Evolutionary conservation across 2,797 vertebrate species (phyloP), one percentile per base, ranked within the genome.

Genomic region (Tadarida brasiliensis): DNA sequence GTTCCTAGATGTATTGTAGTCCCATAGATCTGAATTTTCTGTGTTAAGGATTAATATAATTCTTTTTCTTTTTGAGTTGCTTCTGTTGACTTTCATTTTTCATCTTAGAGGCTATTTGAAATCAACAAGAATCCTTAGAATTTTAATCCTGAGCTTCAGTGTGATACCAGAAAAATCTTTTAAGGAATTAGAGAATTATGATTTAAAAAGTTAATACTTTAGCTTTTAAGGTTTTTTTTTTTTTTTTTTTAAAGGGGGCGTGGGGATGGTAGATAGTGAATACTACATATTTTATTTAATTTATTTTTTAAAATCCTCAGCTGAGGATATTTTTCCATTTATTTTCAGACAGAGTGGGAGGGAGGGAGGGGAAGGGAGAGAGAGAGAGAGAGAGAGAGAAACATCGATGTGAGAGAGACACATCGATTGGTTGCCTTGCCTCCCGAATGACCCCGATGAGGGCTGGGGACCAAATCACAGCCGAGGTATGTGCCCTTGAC

Each of bases 51-150:
- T 92, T 85, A 70, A 35, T 67, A 67, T 74, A n/a, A 80, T 76
- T 88, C 9, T 76, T 67, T 85, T 88, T 81, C 7, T 95, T 90
- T 94, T 82, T 93, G 39, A 94, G 22, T 93, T 96, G 35, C 49
- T 94, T 92, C 44, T 94, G 1, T 90, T 71, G 19, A 82, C 39
- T 95, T 97, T 82, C 3, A 86, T 44, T 96, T 96, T 96, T 94
- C 33, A 51, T 92, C 15, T 87, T 96, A 90, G 63, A 35, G 20
- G 20, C 78, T 92, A 19, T 90, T 92, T 80, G 91, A 95, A 94
- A 93, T 85, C 54, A 89, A 14, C 11, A 16, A 78, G 78, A 96
- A 88, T 93, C 70, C 63, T 88, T 97, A 89, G 68, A 56, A 68
- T 86, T 95, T 94, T 92, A 92, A 80, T 90, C 51, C 20, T 63